A percentile compares a stretch with the other conserved stretches of the same genome.
These are phyloP conservation scores for Dascyllus trimaculatus DNA, from an alignment of 2,113 vertebrate species.

Conservation along the genomic window DNA sequence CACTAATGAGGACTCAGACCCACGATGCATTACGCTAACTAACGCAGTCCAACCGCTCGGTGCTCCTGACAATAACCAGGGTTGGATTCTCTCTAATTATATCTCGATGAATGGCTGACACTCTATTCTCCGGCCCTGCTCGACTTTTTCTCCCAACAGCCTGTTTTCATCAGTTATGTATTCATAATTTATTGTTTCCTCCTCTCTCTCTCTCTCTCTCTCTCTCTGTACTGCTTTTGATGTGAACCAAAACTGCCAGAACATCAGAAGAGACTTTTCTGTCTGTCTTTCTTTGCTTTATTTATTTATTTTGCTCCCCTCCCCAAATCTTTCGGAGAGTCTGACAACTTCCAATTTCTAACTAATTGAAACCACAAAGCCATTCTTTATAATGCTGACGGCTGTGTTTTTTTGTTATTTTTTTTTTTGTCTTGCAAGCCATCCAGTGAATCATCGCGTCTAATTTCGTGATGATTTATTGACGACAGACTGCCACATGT, in stretches of 20 bases:
- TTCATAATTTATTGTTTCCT: slow-evolving; percentile 65
- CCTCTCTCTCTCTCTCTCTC: neutral
- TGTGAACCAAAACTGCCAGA: slow-evolving; percentile 54
- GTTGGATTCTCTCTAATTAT: slow-evolving; percentile 42
- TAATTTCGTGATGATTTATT: slow-evolving; percentile 36
- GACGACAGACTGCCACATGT: slow-evolving; percentile 12
- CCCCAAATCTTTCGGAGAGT: neutral
- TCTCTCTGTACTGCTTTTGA: slow-evolving; percentile 35
- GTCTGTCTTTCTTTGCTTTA: neutral
- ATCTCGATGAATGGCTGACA: slow-evolving; percentile 41
- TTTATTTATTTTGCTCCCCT: neutral
- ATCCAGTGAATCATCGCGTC: slow-evolving; percentile 7
- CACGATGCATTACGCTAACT: slow-evolving; percentile 27
- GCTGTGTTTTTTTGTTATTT: neutral
- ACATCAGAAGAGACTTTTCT: slow-evolving; percentile 22
- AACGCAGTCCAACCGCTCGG: slow-evolving; percentile 9
- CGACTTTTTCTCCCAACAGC: slow-evolving; percentile 12
- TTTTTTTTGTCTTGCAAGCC: neutral
- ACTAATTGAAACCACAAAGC: slow-evolving; percentile 38
- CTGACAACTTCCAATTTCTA: slow-evolving; percentile 31
- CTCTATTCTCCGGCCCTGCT: slow-evolving; percentile 15
- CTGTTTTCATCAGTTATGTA: slow-evolving; percentile 26
- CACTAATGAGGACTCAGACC: slow-evolving; percentile 31
- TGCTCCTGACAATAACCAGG: slow-evolving; percentile 23
- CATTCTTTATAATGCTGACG: neutral